Percentiles rank a stretch among this genome's conserved stretches.
Evolutionary conservation across 1,140 invertebrate genomes (phyloP).

Genomic region (Cydia amplana): DNA sequence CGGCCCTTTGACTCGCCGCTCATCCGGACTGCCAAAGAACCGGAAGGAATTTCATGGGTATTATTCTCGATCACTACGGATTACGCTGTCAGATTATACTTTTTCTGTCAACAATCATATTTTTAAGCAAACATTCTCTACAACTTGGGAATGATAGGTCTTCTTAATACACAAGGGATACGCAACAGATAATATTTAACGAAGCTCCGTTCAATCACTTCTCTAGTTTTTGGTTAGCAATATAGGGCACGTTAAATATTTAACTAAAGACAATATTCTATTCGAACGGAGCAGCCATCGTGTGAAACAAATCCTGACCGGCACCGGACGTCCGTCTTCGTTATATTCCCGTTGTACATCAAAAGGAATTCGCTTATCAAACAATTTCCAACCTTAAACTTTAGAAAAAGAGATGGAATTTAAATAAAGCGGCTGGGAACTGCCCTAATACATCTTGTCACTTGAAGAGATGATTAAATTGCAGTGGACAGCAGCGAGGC

Average conservation of each 20-base stretch:
- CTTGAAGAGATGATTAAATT: slow-evolving; percentile 67
- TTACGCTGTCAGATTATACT: slow-evolving; percentile 31
- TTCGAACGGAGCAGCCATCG: slow-evolving; percentile 55
- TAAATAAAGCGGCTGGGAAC: slow-evolving; percentile 50
- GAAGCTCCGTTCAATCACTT: neutral
- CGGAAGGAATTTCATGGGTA: slow-evolving; percentile 62
- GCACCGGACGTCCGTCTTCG: slow-evolving; percentile 79
- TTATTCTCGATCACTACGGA: slow-evolving; percentile 40
- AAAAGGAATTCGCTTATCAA: slow-evolving; percentile 60
- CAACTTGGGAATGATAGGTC: neutral
- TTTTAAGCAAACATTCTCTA: neutral
- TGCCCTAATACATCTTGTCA: slow-evolving; percentile 67
- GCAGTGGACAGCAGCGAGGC: slow-evolving; percentile 59
- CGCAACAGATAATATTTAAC: too few relatives aligned
- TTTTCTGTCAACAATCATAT: slow-evolving; percentile 13
- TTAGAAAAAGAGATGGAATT: slow-evolving; percentile 38
- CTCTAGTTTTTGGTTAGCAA: slow-evolving; percentile 23
- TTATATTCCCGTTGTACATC: slow-evolving; percentile 78
- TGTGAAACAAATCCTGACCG: slow-evolving; percentile 79
- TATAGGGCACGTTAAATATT: slow-evolving; percentile 6
- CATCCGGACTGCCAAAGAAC: slow-evolving; percentile 56
- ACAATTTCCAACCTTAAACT: slow-evolving; percentile 63
- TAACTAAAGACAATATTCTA: slow-evolving; percentile 50
- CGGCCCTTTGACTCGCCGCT: slow-evolving; percentile 59
- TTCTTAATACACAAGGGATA: too few relatives aligned